phyloP scores from a whole-genome alignment of 2,888 invertebrate genomes.

The Imbricaverruca yamaguchii region DNA sequence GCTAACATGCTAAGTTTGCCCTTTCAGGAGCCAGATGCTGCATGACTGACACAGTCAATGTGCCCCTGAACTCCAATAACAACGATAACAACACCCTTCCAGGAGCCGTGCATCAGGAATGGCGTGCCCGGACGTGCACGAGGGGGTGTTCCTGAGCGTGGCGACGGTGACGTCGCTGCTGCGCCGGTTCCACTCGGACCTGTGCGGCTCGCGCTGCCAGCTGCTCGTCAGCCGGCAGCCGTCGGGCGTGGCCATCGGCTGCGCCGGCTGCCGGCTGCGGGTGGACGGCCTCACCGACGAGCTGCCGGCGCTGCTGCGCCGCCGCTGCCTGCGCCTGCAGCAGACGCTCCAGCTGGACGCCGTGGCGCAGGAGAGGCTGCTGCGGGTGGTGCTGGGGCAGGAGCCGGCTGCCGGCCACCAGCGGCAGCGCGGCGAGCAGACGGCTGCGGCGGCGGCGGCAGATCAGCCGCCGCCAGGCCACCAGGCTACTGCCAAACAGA shows the following conservation, averaged over 20 bases:
- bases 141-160: background rate
- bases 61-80: too few species aligned
- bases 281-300: background rate
- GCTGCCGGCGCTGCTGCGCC: background rate
- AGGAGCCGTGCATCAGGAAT: background rate
- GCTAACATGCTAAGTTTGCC: too few species aligned
- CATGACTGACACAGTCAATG: too few species aligned
- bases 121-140: background rate
- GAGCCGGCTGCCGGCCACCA: background rate
- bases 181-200: background rate
- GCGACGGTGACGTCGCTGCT: background rate
- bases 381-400: background rate
- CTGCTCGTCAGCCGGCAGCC: background rate
- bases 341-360: background rate
- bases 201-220: background rate
- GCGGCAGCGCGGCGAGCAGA: background rate
- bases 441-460: background rate
- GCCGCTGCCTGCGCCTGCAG: background rate
- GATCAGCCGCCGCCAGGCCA: background rate
- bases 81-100: too few species aligned
- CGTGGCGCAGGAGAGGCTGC: background rate
- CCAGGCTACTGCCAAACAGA: background rate
- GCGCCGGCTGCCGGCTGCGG: background rate
- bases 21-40: too few species aligned
- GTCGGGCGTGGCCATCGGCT: background rate